Conservation (phyloP, 2,888 invertebrate species). For the Pammene fasciana region DNA sequence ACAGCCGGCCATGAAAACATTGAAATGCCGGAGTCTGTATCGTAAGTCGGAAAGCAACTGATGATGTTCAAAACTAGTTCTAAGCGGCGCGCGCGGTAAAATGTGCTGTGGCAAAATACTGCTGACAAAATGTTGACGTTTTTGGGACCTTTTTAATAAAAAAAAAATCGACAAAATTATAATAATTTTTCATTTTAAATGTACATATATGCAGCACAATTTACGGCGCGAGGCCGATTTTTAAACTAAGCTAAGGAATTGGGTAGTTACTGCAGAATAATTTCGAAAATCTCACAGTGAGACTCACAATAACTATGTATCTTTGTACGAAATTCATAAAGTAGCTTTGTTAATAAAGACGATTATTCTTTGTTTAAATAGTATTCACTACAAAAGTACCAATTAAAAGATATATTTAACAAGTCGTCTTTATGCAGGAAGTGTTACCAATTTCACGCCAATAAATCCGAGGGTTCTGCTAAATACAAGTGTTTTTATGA, state of each 20-base stretch:
- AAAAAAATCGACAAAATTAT: not conserved
- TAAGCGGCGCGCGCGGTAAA: slow-evolving; percentile 67
- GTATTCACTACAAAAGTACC: not conserved
- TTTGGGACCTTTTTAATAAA: too few relatives aligned
- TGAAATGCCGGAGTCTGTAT: slow-evolving; percentile 72
- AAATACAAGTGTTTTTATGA: not conserved
- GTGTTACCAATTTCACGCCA: too few relatives aligned
- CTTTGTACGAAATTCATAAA: not conserved
- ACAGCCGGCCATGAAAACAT: slow-evolving; percentile 81
- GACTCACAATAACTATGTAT: not conserved
- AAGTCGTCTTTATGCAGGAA: not conserved
- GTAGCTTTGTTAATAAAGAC: not conserved
- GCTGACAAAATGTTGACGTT: slow-evolving; percentile 8
- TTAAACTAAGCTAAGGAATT: slow-evolving; percentile 58
- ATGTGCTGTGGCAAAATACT: slow-evolving; percentile 49
- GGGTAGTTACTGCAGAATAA: slow-evolving; percentile 11
- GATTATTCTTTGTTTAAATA: not conserved
- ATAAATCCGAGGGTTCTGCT: too few relatives aligned
- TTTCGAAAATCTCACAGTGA: not conserved
- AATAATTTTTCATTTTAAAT: not conserved
- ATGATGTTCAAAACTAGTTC: slow-evolving; percentile 67
- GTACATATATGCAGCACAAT: slow-evolving; percentile 51
- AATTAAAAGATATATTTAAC: not conserved
- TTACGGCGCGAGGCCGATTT: slow-evolving; percentile 64
- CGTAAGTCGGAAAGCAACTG: slow-evolving; percentile 54